phyloP scores from a whole-genome alignment of 2,888 invertebrate species.

The Synanthedon tipuliformis region DNA sequence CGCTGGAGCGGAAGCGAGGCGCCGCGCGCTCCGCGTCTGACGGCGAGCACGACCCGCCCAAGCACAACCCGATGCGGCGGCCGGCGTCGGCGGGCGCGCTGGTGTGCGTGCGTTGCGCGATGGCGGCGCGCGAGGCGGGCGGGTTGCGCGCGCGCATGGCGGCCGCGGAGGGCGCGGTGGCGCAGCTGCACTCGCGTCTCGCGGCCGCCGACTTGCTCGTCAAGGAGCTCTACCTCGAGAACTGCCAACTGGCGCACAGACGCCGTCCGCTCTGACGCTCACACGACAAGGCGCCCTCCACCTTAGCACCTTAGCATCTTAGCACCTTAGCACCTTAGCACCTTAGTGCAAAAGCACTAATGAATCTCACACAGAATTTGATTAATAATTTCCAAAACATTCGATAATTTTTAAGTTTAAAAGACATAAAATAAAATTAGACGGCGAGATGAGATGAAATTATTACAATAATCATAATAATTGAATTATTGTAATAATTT shows the following conservation, averaged over 20 bases:
- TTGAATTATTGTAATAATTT: too few species aligned
- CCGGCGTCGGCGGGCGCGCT: conserved; percentile 6
- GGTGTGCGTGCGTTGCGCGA: conserved; percentile 73
- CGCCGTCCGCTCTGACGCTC: conserved; percentile 6
- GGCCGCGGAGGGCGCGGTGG: conserved; percentile 47
- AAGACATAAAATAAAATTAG: too few species aligned
- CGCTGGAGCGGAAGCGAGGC: background rate
- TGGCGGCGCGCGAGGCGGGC: conserved; percentile 38
- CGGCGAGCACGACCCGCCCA: conserved; percentile 8
- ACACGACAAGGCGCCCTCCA: too few species aligned
- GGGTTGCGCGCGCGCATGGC: conserved; percentile 60
- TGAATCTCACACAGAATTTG: too few species aligned
- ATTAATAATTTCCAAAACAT: too few species aligned
- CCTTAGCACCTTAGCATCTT: too few species aligned
- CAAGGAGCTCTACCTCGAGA: conserved; percentile 87
- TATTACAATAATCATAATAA: too few species aligned
- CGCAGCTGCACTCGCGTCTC: conserved; percentile 71
- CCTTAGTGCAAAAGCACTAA: too few species aligned
- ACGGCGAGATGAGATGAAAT: too few species aligned
- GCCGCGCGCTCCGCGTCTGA: conserved; percentile 11
- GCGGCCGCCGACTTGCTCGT: conserved; percentile 80
- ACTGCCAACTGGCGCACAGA: conserved; percentile 76
- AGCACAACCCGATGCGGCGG: conserved; percentile 4
- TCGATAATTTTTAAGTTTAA: too few species aligned
- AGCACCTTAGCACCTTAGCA: too few species aligned